These are phyloP conservation scores for Oreotrochilus melanogaster DNA, from an alignment of 2,113 vertebrate species.

Conservation along the genomic window DNA sequence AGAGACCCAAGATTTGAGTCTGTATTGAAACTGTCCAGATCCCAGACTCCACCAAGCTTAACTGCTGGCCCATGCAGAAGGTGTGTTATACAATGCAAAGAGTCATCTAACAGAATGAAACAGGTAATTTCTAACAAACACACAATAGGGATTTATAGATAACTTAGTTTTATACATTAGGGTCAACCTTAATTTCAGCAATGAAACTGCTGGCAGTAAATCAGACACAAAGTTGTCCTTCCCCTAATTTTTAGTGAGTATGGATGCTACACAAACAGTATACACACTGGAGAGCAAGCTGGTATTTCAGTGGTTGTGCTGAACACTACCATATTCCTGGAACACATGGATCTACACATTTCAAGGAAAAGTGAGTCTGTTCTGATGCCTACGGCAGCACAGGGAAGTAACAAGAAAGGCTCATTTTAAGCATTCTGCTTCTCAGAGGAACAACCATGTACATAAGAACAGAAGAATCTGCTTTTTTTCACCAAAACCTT, in stretches of 20 bases:
- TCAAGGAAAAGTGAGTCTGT: background rate
- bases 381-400: background rate
- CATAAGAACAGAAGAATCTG: background rate
- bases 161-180: background rate
- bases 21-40: background rate
- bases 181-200: background rate
- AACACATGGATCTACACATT: rapidly evolving
- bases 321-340: background rate
- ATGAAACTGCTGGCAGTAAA: background rate
- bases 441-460: background rate
- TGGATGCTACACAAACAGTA: background rate
- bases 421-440: background rate
- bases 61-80: background rate
- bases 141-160: background rate
- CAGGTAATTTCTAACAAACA: background rate
- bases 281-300: background rate
- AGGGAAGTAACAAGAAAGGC: background rate
- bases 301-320: background rate
- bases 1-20: background rate
- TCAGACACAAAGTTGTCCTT: background rate
- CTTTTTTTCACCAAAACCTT: background rate
- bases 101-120: background rate
- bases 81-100: rapidly evolving
- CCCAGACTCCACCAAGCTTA: background rate
- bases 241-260: background rate